These are phyloP conservation scores for Elysia chlorotica DNA, from an alignment of 1,140 invertebrate species.

Conservation along the genomic window DNA sequence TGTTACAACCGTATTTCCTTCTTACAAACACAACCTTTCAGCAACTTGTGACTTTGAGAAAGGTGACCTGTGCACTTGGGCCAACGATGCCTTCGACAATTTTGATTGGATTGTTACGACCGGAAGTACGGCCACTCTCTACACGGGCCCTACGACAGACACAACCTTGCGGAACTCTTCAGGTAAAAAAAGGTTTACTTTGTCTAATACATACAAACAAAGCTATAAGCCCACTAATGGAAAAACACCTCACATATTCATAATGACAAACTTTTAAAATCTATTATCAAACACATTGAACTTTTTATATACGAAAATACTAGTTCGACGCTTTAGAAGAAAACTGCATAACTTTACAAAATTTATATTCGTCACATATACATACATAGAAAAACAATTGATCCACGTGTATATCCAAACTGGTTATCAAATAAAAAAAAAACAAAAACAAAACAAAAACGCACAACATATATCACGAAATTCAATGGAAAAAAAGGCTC, in stretches of 20 bases:
- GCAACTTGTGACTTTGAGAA: conserved; percentile 4
- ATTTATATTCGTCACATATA: neutral
- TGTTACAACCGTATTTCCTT: neutral
- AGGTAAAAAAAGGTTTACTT: neutral
- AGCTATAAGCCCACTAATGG: neutral
- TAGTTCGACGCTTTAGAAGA: neutral
- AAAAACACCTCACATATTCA: neutral
- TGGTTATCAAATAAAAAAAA: too few relatives aligned
- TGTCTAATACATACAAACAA: too few relatives aligned
- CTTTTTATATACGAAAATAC: neutral
- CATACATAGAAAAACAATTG: too few relatives aligned
- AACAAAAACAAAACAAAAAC: too few relatives aligned
- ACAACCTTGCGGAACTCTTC: neutral
- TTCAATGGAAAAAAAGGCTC: too few relatives aligned
- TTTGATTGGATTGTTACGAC: conserved; percentile 3
- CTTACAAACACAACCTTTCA: too few relatives aligned
- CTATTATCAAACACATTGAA: neutral
- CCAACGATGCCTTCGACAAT: neutral
- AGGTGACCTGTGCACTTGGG: neutral
- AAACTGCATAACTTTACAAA: neutral
- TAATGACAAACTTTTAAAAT: neutral
- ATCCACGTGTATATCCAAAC: too few relatives aligned
- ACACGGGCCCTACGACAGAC: neutral
- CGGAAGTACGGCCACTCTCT: neutral
- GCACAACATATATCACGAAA: too few relatives aligned